Conservation (phyloP, 2,797 vertebrate species). For the Sebastes kiyomatsui region DNA sequence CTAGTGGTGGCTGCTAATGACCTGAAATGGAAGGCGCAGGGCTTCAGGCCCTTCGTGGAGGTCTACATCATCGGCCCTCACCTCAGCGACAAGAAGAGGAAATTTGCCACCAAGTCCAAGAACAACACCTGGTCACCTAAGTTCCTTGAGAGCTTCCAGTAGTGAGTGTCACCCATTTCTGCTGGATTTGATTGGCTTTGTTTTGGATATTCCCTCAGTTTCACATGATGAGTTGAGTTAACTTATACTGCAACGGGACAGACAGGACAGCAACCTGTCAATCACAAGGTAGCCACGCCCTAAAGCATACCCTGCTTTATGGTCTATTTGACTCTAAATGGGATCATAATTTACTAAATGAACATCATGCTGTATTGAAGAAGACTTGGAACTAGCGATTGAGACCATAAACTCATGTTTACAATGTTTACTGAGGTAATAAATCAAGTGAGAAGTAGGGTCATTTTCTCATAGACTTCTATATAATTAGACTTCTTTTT, state of each 20-base stretch:
- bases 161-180: constrained; percentile 82
- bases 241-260: neutral
- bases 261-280: neutral
- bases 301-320: no score
- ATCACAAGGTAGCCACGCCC: no score
- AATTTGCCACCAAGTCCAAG: constrained; percentile 98
- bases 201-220: neutral
- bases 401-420: no score
- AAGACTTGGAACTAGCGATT: no score
- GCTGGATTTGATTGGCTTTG: neutral
- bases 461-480: no score
- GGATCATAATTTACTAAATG: no score
- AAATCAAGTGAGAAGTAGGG: no score
- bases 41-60: constrained; percentile 96
- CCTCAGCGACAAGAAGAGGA: constrained; percentile 97
- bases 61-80: constrained; percentile 97
- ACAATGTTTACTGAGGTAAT: no score
- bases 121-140: constrained; percentile 98
- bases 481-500: no score
- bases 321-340: no score
- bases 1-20: constrained; percentile 93
- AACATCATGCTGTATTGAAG: no score
- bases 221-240: neutral
- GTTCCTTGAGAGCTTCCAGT: constrained; percentile 94
- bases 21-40: constrained; percentile 96